A percentile compares a stretch with the other conserved stretches of the same genome.
These are phyloP conservation scores for Dinocampus coccinellae DNA, from an alignment of 2,888 invertebrate species.

Conservation along the genomic window DNA sequence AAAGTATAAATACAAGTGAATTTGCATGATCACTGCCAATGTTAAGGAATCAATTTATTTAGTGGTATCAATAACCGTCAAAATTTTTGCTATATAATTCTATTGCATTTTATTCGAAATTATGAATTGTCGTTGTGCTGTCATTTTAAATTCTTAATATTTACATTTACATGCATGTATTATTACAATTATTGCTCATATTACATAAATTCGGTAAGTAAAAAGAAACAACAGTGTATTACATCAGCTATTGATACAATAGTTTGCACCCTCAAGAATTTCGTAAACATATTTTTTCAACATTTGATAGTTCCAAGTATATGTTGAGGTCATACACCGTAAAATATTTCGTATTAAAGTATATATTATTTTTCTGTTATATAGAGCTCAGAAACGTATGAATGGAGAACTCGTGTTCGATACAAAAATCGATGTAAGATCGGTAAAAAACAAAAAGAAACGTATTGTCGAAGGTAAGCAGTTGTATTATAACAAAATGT, in stretches of 20 bases:
- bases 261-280: background rate
- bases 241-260: background rate
- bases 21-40: conserved; percentile 50
- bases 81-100: background rate
- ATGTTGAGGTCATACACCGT: conserved; percentile 37
- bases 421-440: conserved; percentile 76
- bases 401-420: conserved; percentile 88
- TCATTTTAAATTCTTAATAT: background rate
- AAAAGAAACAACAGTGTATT: background rate
- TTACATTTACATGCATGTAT: background rate
- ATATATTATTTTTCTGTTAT: conserved; percentile 50
- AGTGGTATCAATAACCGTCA: background rate
- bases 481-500: no score
- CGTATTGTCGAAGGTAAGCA: conserved; percentile 60
- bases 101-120: background rate
- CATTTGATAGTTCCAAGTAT: conserved; percentile 17
- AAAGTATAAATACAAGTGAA: conserved; percentile 55
- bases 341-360: conserved; percentile 8
- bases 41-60: conserved; percentile 43
- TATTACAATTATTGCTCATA: no score
- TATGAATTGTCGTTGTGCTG: background rate
- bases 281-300: conserved; percentile 26
- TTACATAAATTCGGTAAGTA: background rate
- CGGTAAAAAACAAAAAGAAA: conserved; percentile 63
- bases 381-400: conserved; percentile 86